Percentiles rank a stretch among this genome's conserved stretches.
Conservation (phyloP, 2,888 invertebrate species). For the Xestobium rufovillosum region DNA sequence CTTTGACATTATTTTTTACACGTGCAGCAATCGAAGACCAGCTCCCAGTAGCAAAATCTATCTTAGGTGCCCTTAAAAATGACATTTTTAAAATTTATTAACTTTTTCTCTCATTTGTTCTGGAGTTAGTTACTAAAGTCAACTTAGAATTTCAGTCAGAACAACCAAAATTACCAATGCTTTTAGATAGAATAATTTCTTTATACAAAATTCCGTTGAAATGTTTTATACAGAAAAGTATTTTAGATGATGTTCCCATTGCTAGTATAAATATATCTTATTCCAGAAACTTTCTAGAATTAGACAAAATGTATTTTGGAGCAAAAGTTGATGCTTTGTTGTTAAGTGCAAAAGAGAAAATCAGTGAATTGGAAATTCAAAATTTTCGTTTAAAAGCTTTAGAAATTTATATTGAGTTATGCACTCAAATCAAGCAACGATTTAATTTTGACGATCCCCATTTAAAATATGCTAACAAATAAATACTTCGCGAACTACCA, state of each 20-base stretch:
- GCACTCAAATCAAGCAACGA: neutral
- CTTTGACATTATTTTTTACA: neutral
- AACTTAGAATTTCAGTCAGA: conserved; percentile 2
- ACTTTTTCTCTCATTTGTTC: neutral
- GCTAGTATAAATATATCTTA: neutral
- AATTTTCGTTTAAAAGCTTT: neutral
- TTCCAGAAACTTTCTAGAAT: neutral
- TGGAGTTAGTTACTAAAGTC: neutral
- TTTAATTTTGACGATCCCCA: neutral
- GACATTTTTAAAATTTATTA: neutral
- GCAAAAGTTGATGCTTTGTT: neutral
- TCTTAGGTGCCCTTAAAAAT: neutral
- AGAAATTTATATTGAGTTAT: neutral
- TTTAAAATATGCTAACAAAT: too few relatives aligned
- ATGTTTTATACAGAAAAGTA: neutral
- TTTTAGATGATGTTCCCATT: neutral
- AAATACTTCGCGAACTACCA: too few relatives aligned
- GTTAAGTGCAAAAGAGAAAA: neutral
- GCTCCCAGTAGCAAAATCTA: neutral
- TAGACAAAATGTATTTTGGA: conserved; percentile 1
- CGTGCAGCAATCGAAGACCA: neutral
- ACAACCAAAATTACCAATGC: neutral
- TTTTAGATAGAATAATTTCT: neutral
- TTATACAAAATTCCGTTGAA: neutral
- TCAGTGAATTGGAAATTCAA: neutral